Evolutionary conservation across 2,113 vertebrate genomes (phyloP), one percentile per base, ranked within the genome.

Genomic region (Athene noctua): DNA sequence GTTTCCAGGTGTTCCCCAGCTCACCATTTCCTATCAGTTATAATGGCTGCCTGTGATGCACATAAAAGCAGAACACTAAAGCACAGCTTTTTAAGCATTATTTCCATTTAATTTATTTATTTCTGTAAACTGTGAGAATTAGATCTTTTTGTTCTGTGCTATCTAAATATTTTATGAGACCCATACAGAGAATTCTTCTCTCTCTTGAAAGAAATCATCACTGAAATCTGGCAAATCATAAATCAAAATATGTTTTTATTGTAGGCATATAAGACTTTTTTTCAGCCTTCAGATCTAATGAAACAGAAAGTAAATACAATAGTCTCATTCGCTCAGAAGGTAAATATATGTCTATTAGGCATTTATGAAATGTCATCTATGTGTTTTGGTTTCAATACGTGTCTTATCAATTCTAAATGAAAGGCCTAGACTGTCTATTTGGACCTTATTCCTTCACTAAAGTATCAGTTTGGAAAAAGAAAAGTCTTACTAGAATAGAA

Each of bases 191-290:
- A 32, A 90, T 96, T 80, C 73, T 29, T 88, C 44, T 92, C 61
- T 92, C 62, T 90, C 88, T 90, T 94, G 38, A 89, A 94, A 86
- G 59, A 93, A 95, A 70, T 87, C 73, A 86, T 93, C 75, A 51
- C 54, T 92, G 83, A 95, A 94, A 94, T 90, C 81, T 96, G 81
- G 84, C 68, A 95, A 95, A 95, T 94, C 84, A 71, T 94, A 96
- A 96, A 96, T 95, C 92, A 96, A 95, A 97, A 92, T 86, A 52
- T 86, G 55, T 96, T 98, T 96, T 95, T 70, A 54, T 82, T 92
- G 75, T 90, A 29, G 94, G 34, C 59, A 55, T 88, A 95, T 59
- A 85, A 97, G 83, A 81, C 51, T 84, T 92, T 91, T 89, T 81
- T 93, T 72, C 81, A 86, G 51, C 36, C 66, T 92, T 86, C 70